Evolutionary conservation across 1,140 invertebrate genomes (phyloP).

Genomic region (Rhizoglyphus robini): DNA sequence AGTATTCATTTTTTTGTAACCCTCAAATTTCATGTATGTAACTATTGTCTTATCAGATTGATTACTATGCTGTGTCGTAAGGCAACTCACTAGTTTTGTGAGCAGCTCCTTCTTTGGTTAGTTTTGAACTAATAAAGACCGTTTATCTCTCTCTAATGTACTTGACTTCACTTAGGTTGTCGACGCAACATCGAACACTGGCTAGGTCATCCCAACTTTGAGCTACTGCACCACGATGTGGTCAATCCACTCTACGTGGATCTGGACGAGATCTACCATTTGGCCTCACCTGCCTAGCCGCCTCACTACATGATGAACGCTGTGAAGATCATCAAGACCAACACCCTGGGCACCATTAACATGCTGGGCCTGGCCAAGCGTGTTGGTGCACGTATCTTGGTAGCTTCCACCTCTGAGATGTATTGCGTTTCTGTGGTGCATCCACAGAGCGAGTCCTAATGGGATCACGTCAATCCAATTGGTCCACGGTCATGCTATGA

Average conservation of each 20-base stretch:
- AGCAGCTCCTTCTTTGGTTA: no score
- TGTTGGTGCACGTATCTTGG: slow-evolving; percentile 79
- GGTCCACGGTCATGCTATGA: slow-evolving; percentile 89
- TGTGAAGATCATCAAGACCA: slow-evolving; percentile 98
- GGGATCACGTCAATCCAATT: slow-evolving; percentile 98
- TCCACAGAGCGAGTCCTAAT: slow-evolving; percentile 88
- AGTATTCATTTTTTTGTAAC: no score
- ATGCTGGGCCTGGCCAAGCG: slow-evolving; percentile 85
- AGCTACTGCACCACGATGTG: slow-evolving; percentile 96
- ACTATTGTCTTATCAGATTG: no score
- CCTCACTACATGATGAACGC: slow-evolving; percentile 99
- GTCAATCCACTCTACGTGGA: slow-evolving; percentile 95
- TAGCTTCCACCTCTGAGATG: slow-evolving; percentile 96
- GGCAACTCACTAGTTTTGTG: no score
- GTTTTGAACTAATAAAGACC: no score
- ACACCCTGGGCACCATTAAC: slow-evolving; percentile 98
- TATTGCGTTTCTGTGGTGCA: slow-evolving; percentile 96
- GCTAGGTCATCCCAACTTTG: slow-evolving; percentile 98
- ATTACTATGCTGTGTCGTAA: no score
- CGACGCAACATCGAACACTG: slow-evolving; percentile 96
- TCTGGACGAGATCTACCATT: slow-evolving; percentile 97
- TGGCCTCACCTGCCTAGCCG: slow-evolving; percentile 95
- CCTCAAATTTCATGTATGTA: no score
- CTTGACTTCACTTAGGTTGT: slow-evolving; percentile 38
- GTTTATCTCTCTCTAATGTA: no score